Conservation (phyloP, 2,113 vertebrate species). For the Dicerorhinus sumatrensis region DNA sequence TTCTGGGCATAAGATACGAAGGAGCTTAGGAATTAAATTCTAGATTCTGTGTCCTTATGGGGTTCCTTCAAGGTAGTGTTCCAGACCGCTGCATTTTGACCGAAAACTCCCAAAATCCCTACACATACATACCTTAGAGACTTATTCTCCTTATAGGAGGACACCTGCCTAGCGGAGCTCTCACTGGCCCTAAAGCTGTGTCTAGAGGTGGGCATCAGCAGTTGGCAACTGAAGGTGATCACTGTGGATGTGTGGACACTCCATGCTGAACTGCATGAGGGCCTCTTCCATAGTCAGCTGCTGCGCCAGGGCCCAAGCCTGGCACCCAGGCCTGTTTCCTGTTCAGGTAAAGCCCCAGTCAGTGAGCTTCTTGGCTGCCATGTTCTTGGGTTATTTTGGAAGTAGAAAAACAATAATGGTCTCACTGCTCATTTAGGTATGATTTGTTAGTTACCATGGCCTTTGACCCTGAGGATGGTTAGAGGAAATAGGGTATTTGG, state of each 20-base stretch:
- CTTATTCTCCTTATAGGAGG: slow-evolving; percentile 83
- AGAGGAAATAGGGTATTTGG: slow-evolving; percentile 46
- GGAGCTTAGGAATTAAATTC: not conserved
- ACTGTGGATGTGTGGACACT: slow-evolving; percentile 89
- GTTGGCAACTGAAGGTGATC: slow-evolving; percentile 88
- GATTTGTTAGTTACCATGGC: slow-evolving; percentile 15
- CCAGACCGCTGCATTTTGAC: slow-evolving; percentile 17
- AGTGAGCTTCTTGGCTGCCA: slow-evolving; percentile 20
- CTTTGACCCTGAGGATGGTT: slow-evolving; percentile 23
- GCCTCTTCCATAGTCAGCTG: slow-evolving; percentile 93
- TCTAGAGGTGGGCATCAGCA: slow-evolving; percentile 90
- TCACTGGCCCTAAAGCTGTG: slow-evolving; percentile 92
- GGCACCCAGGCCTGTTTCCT: slow-evolving; percentile 50
- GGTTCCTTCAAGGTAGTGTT: not conserved
- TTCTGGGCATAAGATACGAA: slow-evolving; percentile 1
- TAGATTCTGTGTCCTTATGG: slow-evolving; percentile 9
- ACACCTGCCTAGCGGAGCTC: slow-evolving; percentile 95
- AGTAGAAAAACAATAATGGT: not conserved
- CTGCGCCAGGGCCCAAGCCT: slow-evolving; percentile 72
- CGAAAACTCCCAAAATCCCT: not conserved
- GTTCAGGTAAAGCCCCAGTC: not conserved
- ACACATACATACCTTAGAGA: not conserved
- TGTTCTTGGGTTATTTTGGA: slow-evolving; percentile 43
- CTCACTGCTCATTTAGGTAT: not conserved
- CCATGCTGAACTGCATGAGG: slow-evolving; percentile 95